Evolutionary conservation across 2,888 invertebrate species (phyloP).

Genomic region (Hyposoter dolosus): DNA sequence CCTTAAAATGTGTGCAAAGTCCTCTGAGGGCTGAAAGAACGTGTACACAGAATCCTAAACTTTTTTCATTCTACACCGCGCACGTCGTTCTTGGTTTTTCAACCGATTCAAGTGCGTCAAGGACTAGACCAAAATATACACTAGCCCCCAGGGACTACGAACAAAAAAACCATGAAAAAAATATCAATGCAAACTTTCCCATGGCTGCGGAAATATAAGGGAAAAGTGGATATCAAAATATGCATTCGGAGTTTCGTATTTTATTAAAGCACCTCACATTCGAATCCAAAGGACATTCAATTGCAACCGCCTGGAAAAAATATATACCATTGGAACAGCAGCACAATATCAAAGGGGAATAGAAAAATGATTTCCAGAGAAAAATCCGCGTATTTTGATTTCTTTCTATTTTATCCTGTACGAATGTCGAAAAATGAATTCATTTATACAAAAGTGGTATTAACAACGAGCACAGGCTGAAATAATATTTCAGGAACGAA

Average conservation of each 20-base stretch:
- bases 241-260: background rate
- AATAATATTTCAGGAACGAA: background rate
- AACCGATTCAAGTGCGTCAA: background rate
- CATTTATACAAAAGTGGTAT: background rate
- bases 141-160: background rate
- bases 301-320: background rate
- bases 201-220: background rate
- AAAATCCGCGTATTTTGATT: background rate
- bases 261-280: background rate
- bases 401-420: background rate
- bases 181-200: background rate
- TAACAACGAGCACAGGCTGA: background rate
- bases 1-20: constrained; percentile 15
- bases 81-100: background rate
- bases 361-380: background rate
- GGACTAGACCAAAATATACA: background rate
- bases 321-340: background rate
- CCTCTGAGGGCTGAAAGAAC: background rate
- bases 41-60: constrained; percentile 9
- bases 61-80: background rate
- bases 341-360: background rate
- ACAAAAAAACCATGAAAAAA: background rate
- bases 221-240: background rate
- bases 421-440: background rate
- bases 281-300: background rate